Evolutionary conservation across 2,113 vertebrate genomes (phyloP).

Genomic region (Tapirus terrestris): DNA sequence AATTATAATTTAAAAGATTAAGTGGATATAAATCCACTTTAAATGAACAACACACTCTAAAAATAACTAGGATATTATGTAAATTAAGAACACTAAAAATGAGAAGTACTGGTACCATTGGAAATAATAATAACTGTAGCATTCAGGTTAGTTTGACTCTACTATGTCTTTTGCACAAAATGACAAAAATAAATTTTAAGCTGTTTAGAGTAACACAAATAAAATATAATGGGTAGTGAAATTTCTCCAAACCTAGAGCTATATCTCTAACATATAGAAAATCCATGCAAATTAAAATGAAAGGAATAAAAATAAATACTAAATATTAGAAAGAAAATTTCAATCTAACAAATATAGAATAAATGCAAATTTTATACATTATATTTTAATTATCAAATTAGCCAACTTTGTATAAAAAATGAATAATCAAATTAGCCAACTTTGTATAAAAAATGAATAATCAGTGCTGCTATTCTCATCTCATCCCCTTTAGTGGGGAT

Average conservation of each 20-base stretch:
- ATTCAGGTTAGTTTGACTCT: neutral
- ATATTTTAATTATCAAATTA: constrained; percentile 14
- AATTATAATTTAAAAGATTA: constrained; percentile 6
- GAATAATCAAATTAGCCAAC: neutral
- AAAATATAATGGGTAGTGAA: neutral
- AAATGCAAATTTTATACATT: neutral
- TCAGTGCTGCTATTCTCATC: neutral
- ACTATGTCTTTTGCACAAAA: neutral
- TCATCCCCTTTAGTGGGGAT: neutral
- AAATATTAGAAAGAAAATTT: neutral
- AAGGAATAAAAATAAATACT: neutral
- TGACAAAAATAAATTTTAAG: neutral
- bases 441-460: neutral
- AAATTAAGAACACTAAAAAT: neutral
- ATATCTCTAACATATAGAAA: neutral
- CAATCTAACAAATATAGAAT: neutral
- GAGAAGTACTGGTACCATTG: neutral
- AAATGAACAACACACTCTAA: neutral
- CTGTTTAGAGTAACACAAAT: neutral
- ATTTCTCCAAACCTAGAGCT: neutral
- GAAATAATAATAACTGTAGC: neutral
- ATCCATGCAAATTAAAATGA: neutral
- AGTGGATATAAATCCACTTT: neutral
- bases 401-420: neutral
- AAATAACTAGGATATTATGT: neutral